A percentile compares a stretch with the other conserved stretches of the same genome.
phyloP scores from a whole-genome alignment of 2,113 vertebrate species.

The Clarias gariepinus region DNA sequence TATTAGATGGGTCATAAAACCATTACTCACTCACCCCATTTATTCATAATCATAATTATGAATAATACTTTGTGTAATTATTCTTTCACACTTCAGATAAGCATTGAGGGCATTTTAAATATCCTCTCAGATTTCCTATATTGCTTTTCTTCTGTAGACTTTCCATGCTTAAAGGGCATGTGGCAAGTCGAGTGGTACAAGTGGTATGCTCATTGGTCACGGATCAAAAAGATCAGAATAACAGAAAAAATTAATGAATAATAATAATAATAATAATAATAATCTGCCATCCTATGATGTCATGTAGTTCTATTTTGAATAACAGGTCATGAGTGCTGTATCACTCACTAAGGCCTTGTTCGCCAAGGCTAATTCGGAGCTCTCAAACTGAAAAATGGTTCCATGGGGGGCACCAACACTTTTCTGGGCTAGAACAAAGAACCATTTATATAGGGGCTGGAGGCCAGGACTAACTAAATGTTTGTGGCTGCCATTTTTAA shows the following conservation, averaged over 20 bases:
- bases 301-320: background rate
- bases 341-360: background rate
- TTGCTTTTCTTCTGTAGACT: background rate
- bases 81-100: background rate
- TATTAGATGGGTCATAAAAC: background rate
- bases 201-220: background rate
- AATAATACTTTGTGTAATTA: background rate
- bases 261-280: no score
- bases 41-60: background rate
- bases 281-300: background rate
- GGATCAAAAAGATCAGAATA: background rate
- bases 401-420: no score
- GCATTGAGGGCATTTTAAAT: background rate
- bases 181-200: background rate
- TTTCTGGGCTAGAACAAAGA: no score
- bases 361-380: no score
- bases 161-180: background rate
- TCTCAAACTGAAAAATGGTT: no score
- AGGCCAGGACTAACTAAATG: no score
- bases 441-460: no score
- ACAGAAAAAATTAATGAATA: no score
- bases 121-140: background rate
- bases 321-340: background rate
- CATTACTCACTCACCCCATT: background rate
- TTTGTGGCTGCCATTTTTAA: no score